Percentiles rank a stretch among this genome's conserved stretches.
Evolutionary conservation across 2,113 vertebrate species (phyloP).

Genomic region (Hypomesus transpacificus): DNA sequence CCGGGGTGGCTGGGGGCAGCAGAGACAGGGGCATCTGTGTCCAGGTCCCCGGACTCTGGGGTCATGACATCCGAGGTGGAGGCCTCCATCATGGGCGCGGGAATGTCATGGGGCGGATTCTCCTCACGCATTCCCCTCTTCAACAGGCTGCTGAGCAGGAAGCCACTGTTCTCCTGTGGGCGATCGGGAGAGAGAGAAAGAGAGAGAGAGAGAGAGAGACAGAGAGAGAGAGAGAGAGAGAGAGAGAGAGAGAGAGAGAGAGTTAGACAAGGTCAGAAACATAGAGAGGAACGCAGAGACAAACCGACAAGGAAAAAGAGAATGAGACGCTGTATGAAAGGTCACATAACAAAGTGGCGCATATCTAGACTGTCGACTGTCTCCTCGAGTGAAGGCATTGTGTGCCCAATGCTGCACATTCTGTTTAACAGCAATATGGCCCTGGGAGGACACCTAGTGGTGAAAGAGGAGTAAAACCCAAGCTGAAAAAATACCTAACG

Average conservation of each 20-base stretch:
- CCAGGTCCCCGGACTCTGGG: constrained; percentile 50
- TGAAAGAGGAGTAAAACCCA: not conserved
- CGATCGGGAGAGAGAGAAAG: not conserved
- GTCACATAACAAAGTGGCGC: not conserved
- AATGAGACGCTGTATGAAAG: not conserved
- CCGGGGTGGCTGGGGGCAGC: constrained; percentile 21
- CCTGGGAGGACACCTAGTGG: constrained; percentile 47
- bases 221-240: not conserved
- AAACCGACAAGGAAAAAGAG: not conserved
- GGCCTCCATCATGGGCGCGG: constrained; percentile 31
- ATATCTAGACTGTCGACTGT: not conserved
- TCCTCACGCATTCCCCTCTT: constrained; percentile 64
- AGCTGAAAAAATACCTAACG: no score
- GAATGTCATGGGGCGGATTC: constrained; percentile 35
- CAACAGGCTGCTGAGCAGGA: constrained; percentile 62
- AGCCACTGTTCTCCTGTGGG: constrained; percentile 61
- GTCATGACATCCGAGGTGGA: constrained; percentile 49
- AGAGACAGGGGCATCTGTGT: constrained; percentile 49
- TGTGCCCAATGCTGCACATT: not conserved
- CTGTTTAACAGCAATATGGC: not conserved
- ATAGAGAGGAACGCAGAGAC: not conserved
- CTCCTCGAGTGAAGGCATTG: no score
- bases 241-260: not conserved
- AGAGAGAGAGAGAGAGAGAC: not conserved
- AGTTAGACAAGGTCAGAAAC: not conserved